Conservation (phyloP, 2,797 vertebrate genomes). For the Buphagus erythrorhynchus region DNA sequence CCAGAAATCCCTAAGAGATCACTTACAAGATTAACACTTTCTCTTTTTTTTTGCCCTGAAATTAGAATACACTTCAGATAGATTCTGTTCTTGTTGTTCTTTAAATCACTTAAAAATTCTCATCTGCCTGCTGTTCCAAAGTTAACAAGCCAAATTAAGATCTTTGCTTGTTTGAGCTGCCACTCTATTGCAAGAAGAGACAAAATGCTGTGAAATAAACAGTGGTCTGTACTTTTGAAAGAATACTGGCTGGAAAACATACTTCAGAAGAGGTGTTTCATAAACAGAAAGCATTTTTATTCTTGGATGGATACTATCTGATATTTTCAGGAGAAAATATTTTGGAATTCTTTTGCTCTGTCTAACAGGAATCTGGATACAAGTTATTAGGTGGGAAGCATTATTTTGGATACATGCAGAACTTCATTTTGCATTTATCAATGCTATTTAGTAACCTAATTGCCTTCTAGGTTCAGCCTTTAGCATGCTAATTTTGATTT, state of each 20-base stretch:
- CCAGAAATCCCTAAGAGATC: neutral
- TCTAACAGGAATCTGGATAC: conserved; percentile 25
- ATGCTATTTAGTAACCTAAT: conserved; percentile 68
- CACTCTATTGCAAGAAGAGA: neutral
- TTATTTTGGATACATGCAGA: conserved; percentile 27
- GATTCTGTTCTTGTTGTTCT: neutral
- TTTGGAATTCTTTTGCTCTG: conserved; percentile 17
- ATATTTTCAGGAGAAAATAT: neutral
- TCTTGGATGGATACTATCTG: neutral
- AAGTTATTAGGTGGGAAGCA: conserved; percentile 38
- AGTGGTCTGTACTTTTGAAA: conserved; percentile 6
- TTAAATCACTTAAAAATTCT: conserved; percentile 18
- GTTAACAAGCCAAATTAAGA: conserved; percentile 29
- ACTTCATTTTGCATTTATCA: conserved; percentile 63
- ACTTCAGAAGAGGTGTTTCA: neutral
- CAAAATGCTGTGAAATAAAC: neutral
- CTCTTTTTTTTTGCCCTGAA: neutral
- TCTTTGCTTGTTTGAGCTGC: conserved; percentile 17
- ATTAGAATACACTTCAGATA: neutral
- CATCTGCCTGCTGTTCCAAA: neutral
- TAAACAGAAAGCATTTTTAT: neutral
- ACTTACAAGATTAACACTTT: neutral
- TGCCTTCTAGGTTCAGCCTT: conserved; percentile 57
- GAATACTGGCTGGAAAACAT: neutral
- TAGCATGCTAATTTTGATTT: conserved; percentile 75